Base-by-base conservation (phyloP, 2,888 invertebrate species). In the Lycia hirtaria region DNA sequence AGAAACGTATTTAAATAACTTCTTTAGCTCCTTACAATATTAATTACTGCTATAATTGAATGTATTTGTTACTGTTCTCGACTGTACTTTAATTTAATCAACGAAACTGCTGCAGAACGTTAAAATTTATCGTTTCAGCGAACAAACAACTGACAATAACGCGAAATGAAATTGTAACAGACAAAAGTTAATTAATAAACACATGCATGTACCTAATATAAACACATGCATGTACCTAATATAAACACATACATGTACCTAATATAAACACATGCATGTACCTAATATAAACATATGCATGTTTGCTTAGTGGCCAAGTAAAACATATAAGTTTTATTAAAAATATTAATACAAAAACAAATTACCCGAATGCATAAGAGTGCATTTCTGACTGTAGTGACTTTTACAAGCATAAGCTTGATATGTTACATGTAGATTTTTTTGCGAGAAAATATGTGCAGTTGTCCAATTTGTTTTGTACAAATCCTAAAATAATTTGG, bases 61-160 rank as follows among this genome's bases (percentile, higher is more conserved):
- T 17, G 15, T 24, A 26, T 47, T 35, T 47, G 45, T 22, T 14
- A 20, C 45, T 20, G 32, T 47, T 35, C 35, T 17, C 35, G 19
- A n/a, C 32, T 30, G 53, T 19, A 20, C 33, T 37, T 20, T 41
- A 58, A 61, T 50, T 56, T 24, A 54, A 60, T 56, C 4, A 62
- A 56, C 57, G 32, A 56, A 56, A 53, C n/a, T 47, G 55, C 43
- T 51, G 14, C 45, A 41, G 32, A 35, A 40, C 43, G 44, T 49
- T 40, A 26, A 50, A 19, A 37, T 44, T 47, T 44, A 44, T 33
- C 12, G 43, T 35, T 53, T 48, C 51, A 24, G 12, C 53, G 37
- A 40, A 53, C 47, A 56, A 33, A 47, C 26, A 47, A 47, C 41
- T 49, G 41, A 53, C 41, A 45, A 41, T 22, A 9, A 22, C 32